Conservation (phyloP, 2,797 vertebrate species). For the Mionectes olivaceus region DNA sequence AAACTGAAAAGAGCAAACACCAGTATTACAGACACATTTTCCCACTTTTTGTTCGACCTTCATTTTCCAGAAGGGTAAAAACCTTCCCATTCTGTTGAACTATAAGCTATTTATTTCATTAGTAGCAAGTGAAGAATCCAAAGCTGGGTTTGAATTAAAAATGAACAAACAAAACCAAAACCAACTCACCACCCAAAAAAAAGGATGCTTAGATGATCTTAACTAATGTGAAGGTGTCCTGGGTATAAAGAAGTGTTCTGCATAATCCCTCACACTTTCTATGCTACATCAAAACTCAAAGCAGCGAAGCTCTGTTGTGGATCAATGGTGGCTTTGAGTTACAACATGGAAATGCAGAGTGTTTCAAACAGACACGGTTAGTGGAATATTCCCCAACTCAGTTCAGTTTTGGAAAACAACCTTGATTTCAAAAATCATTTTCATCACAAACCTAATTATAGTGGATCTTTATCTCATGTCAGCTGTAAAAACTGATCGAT, state of each 20-base stretch:
- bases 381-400: neutral
- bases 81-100: neutral
- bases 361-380: neutral
- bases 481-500: neutral
- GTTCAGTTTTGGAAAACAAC: neutral
- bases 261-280: neutral
- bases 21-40: neutral
- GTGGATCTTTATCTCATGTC: neutral
- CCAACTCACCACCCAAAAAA: neutral
- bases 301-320: neutral
- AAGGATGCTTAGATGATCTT: neutral
- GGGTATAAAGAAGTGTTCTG: neutral
- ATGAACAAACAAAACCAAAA: too few relatives aligned
- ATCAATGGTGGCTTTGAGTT: too few relatives aligned
- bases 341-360: neutral
- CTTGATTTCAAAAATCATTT: conserved; percentile 13
- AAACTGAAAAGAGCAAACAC: neutral
- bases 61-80: neutral
- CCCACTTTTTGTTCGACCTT: neutral
- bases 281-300: neutral
- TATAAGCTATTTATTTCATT: neutral
- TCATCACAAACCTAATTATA: neutral
- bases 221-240: neutral
- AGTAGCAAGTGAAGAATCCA: neutral
- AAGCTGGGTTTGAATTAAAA: neutral